Conservation (phyloP, 2,888 invertebrate species). For the Eristalinus sepulchralis region DNA sequence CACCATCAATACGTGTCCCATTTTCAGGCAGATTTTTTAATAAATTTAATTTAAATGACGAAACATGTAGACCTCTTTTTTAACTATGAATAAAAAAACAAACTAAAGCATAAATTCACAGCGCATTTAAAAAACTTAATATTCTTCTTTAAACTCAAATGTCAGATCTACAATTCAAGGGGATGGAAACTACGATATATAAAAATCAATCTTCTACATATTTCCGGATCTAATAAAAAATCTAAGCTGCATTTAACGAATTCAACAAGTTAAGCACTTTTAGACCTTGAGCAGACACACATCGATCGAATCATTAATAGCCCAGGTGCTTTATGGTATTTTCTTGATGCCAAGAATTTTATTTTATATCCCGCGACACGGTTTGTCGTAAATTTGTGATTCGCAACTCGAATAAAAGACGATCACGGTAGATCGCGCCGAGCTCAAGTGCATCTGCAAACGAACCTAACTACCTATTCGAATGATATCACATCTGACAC, state of each 20-base stretch:
- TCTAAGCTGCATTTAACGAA: not conserved
- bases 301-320: not conserved
- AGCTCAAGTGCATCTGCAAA: not conserved
- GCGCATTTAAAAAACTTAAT: too few relatives aligned
- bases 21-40: too few relatives aligned
- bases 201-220: not conserved
- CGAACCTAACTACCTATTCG: not conserved
- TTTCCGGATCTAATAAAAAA: not conserved
- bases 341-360: not conserved
- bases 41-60: too few relatives aligned
- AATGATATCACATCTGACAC: not conserved
- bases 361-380: not conserved
- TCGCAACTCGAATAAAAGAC: not conserved
- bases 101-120: too few relatives aligned
- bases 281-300: not conserved
- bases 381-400: not conserved
- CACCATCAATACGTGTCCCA: too few relatives aligned
- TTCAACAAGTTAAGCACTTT: not conserved
- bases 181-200: too few relatives aligned
- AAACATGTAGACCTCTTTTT: too few relatives aligned
- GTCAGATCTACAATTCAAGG: too few relatives aligned
- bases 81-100: too few relatives aligned
- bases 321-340: not conserved
- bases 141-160: too few relatives aligned
- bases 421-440: not conserved